phyloP scores from a whole-genome alignment of 2,113 vertebrate genomes.

The Paralichthys olivaceus region DNA sequence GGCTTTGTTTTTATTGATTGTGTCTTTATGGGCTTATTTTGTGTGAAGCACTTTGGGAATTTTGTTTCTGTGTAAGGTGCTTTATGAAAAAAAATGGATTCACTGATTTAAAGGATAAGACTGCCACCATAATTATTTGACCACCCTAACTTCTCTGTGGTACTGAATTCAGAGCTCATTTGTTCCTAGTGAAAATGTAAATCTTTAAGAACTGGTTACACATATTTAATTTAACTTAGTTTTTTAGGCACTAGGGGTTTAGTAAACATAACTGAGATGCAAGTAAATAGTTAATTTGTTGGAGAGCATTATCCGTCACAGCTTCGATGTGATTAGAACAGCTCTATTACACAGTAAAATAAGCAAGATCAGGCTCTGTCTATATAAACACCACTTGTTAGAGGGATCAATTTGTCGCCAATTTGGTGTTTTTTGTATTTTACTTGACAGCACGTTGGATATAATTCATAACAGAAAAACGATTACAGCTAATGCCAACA shows the following conservation, averaged over 20 bases:
- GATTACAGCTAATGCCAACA: background rate
- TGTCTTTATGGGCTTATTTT: background rate
- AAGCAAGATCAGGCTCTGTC: background rate
- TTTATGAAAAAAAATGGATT: background rate
- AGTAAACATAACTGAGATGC: too few species aligned
- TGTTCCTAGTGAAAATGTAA: too few species aligned
- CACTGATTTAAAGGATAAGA: conserved; percentile 3
- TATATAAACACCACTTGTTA: too few species aligned
- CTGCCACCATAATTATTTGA: background rate
- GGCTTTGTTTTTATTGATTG: background rate
- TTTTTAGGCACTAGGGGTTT: too few species aligned
- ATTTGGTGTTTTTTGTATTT: background rate
- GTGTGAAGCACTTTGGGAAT: background rate
- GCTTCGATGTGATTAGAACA: background rate
- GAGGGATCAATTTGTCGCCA: background rate
- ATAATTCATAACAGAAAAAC: too few species aligned
- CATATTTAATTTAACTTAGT: too few species aligned
- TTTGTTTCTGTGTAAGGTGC: background rate
- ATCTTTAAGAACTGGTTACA: too few species aligned
- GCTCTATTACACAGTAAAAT: too few species aligned
- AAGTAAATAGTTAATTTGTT: too few species aligned
- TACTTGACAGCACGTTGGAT: too few species aligned
- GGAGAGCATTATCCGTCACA: too few species aligned
- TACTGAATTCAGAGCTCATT: background rate
- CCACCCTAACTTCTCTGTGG: too few species aligned